Base-by-base conservation (phyloP, 2,888 invertebrate genomes). In the Carcina quercana region DNA sequence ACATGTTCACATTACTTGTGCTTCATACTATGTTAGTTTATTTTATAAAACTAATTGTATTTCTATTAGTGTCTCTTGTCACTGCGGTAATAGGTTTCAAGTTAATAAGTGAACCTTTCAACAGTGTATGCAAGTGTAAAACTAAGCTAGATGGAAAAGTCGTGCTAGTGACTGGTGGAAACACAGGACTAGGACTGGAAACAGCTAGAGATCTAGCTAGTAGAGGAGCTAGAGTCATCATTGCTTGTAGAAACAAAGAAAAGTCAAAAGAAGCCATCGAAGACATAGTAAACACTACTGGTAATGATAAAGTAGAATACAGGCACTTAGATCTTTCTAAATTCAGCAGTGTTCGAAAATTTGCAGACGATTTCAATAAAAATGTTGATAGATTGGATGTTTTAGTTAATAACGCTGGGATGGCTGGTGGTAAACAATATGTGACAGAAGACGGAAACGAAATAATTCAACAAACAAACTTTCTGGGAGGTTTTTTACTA, bases 141-240 rank as follows among this genome's bases (percentile, higher is more conserved):
- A 56, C 44, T 0, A 54, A 58, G 19, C 39, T 82, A 2, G 38
- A 65, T 2, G 88, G 86, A 22, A 91, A 92, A 84, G 76, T 89
- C 25, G 86, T 86, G 0, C 84, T 95, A 22, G 79, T 95, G 5
- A 95, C 95, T 0, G 95, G 95, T 5, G 89, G 92, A 0, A 94
- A 93, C 63, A 88, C 90, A 1, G 95, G 95, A 2, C 92, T 95
- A 35, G 95, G 95, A 1, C 88, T 89, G 57, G 92, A 92, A 71
- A 91, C 92, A 0, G 91, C 88, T 0, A 73, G 76, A 35, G 90
- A 89, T 46, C 67, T 95, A 40, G 93, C 93, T 0, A 80, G 74
- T 40, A 74, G 91, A 38, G 89, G 91, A 3, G 95, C 92, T 0
- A 89, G 85, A 54, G 70, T 84, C 13, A 53, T 79, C 34, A 91